These are phyloP conservation scores for Dolichomitus sp. DNA, from an alignment of 2,888 invertebrate species.

Conservation along the genomic window DNA sequence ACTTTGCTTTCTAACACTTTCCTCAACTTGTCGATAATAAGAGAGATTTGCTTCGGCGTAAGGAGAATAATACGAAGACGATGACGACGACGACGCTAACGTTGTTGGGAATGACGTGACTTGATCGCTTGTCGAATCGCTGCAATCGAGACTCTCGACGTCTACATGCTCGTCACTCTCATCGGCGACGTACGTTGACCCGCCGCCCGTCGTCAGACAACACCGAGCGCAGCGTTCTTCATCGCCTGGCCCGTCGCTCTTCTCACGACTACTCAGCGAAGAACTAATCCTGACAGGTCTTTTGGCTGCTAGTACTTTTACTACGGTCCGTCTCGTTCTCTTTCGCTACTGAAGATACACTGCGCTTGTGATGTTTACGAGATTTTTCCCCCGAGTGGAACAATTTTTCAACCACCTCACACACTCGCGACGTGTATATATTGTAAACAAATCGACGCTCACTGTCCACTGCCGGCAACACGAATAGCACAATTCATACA, in stretches of 20 bases:
- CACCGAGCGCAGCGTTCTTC: slow-evolving; percentile 61
- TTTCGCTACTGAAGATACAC: background rate
- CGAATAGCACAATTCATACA: background rate
- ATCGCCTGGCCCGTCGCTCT: slow-evolving; percentile 69
- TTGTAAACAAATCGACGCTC: background rate
- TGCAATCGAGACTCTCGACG: slow-evolving; percentile 65
- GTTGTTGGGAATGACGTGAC: slow-evolving; percentile 7
- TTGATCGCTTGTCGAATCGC: slow-evolving; percentile 31
- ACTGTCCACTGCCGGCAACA: slow-evolving; percentile 23
- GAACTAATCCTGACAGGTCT: slow-evolving; percentile 69
- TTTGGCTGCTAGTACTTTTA: slow-evolving; percentile 11
- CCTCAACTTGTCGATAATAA: slow-evolving; percentile 51
- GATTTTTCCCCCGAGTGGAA: background rate
- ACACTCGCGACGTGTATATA: background rate
- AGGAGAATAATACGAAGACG: background rate
- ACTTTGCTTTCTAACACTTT: slow-evolving; percentile 49
- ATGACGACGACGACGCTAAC: background rate
- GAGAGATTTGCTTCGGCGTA: slow-evolving; percentile 44
- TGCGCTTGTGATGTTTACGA: background rate
- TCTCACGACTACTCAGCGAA: slow-evolving; percentile 54
- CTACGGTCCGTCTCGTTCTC: slow-evolving; percentile 3
- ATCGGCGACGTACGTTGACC: slow-evolving; percentile 26
- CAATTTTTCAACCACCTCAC: slow-evolving; percentile 7
- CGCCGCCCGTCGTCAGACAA: slow-evolving; percentile 51
- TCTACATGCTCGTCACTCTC: slow-evolving; percentile 66